phyloP scores from a whole-genome alignment of 2,888 invertebrate species.

The Urechis unicinctus region DNA sequence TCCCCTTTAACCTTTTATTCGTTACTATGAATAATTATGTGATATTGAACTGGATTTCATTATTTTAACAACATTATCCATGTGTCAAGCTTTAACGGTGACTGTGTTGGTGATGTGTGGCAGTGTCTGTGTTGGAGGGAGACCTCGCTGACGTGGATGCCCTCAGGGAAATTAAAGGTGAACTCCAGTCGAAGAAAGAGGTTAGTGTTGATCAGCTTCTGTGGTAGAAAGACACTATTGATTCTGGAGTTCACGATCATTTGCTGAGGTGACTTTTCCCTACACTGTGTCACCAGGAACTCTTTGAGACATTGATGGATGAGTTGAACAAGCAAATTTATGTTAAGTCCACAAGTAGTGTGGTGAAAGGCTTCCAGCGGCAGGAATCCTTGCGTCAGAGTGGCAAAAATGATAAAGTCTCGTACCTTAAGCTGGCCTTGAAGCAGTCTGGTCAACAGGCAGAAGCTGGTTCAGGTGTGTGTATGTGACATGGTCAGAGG shows the following conservation, averaged over 20 bases:
- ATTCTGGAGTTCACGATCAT: background rate
- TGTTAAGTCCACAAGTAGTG: conserved; percentile 58
- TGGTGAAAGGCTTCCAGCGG: conserved; percentile 47
- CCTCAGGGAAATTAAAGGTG: conserved; percentile 69
- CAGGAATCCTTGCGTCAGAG: conserved; percentile 49
- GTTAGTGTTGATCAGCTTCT: conserved; percentile 34
- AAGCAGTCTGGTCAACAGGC: background rate
- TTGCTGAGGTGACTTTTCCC: background rate
- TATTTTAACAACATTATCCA: too few species aligned
- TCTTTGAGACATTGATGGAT: conserved; percentile 64
- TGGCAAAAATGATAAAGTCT: conserved; percentile 6
- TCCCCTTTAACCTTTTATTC: too few species aligned
- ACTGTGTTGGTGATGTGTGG: conserved; percentile 1
- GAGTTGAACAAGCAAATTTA: conserved; percentile 71
- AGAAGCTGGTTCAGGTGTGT: background rate
- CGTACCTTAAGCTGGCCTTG: conserved; percentile 5
- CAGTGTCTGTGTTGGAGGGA: conserved; percentile 65
- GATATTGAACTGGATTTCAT: too few species aligned
- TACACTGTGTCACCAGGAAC: conserved; percentile 52
- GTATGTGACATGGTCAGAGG: too few species aligned
- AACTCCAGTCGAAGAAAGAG: conserved; percentile 66
- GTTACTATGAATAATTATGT: too few species aligned
- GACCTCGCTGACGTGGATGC: conserved; percentile 77
- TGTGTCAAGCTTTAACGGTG: too few species aligned
- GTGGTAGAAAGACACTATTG: conserved; percentile 2